Evolutionary conservation across 2,113 vertebrate genomes (phyloP).

Genomic region (Crotalus tigris): DNA sequence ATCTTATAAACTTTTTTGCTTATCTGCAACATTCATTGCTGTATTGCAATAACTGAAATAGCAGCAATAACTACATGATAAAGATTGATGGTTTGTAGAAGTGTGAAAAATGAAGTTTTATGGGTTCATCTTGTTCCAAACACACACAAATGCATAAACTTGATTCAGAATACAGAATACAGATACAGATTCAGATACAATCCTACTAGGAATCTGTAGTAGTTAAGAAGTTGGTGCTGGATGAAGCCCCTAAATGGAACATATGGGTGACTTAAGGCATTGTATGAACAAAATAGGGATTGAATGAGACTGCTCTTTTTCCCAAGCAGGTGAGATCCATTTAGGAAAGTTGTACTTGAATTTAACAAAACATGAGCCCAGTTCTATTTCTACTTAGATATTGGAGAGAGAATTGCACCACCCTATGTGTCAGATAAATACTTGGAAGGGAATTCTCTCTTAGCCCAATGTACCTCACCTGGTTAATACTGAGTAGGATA

Average conservation of each 20-base stretch:
- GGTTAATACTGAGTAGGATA: neutral
- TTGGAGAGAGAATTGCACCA: neutral
- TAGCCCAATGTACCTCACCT: neutral
- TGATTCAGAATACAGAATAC: neutral
- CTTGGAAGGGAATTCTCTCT: neutral
- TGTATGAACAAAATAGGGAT: neutral
- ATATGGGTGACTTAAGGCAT: neutral
- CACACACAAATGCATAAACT: neutral
- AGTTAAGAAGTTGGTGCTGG: neutral
- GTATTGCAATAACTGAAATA: neutral
- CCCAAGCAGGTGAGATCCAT: neutral
- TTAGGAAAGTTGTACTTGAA: neutral
- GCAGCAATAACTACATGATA: neutral
- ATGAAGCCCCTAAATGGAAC: neutral
- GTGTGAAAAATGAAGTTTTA: neutral
- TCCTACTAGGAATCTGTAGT: neutral
- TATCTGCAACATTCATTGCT: neutral
- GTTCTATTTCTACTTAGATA: neutral
- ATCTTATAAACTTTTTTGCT: neutral
- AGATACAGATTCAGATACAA: neutral
- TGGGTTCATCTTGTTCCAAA: neutral
- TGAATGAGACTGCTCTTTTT: neutral
- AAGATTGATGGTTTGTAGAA: neutral
- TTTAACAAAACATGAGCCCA: neutral
- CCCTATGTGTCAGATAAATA: neutral